Conservation (phyloP, 2,888 invertebrate genomes). For the Flabesymbios commensalis region DNA sequence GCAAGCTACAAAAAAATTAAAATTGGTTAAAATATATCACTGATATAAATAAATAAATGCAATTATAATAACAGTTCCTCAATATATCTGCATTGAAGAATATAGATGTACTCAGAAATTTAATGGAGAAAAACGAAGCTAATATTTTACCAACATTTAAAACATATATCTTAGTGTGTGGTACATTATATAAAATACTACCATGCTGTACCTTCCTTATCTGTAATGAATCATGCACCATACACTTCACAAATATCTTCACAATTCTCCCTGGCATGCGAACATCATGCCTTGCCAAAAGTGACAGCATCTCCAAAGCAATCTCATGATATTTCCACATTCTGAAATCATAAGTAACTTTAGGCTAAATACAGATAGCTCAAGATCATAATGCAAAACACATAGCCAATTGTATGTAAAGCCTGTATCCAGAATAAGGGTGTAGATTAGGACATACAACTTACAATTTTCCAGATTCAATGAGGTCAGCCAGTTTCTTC, state of each 20-base stretch:
- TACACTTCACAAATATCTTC: constrained; percentile 69
- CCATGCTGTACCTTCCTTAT: constrained; percentile 77
- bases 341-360: too few species aligned
- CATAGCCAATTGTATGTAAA: neutral
- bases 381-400: neutral
- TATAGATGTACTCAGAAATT: too few species aligned
- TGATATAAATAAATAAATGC: too few species aligned
- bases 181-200: too few species aligned
- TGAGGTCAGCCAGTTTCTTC: constrained; percentile 48
- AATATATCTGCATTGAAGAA: too few species aligned
- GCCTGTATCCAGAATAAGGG: neutral
- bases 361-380: too few species aligned
- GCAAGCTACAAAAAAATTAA: constrained; percentile 65
- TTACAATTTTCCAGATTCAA: constrained; percentile 60
- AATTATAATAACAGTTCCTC: too few species aligned
- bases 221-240: constrained; percentile 79
- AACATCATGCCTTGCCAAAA: constrained; percentile 74
- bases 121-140: too few species aligned
- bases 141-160: too few species aligned
- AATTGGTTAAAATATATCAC: too few species aligned
- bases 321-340: constrained; percentile 84
- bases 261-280: constrained; percentile 71
- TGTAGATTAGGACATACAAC: constrained; percentile 44
- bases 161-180: too few species aligned
- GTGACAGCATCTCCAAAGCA: constrained; percentile 74